These are phyloP conservation scores for Saccostrea echinata DNA, from an alignment of 1,140 invertebrate species.

Conservation along the genomic window DNA sequence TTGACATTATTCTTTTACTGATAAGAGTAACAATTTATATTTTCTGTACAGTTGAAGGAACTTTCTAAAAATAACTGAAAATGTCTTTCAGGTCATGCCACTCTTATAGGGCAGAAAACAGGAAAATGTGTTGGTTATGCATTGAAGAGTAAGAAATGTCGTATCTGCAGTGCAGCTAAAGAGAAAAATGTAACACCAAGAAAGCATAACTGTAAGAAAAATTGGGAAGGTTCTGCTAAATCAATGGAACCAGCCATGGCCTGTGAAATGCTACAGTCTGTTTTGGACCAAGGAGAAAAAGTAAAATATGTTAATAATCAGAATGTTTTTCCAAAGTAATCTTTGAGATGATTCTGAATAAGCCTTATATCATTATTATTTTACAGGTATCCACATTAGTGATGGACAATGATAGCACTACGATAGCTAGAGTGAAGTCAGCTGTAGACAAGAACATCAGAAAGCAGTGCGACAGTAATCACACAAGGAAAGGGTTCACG, in stretches of 20 bases:
- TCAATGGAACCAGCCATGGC: slow-evolving; percentile 45
- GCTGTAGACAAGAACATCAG: slow-evolving; percentile 7
- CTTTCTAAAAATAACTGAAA: too few species aligned
- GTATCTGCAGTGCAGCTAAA: slow-evolving; percentile 30
- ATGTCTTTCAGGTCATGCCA: slow-evolving; percentile 29
- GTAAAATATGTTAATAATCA: slow-evolving; percentile 4
- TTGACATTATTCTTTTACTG: not conserved
- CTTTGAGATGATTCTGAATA: not conserved
- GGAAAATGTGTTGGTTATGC: slow-evolving; percentile 28
- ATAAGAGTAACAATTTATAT: not conserved
- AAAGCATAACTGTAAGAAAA: slow-evolving; percentile 38
- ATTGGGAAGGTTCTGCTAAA: slow-evolving; percentile 30
- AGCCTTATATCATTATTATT: slow-evolving; percentile 17
- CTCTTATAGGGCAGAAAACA: slow-evolving; percentile 28
- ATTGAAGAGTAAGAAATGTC: slow-evolving; percentile 13
- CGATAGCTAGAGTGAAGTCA: slow-evolving; percentile 34
- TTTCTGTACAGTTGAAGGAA: too few species aligned
- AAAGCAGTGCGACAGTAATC: slow-evolving; percentile 17
- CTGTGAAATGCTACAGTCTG: slow-evolving; percentile 47
- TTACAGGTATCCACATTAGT: slow-evolving; percentile 26
- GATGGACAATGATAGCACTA: slow-evolving; percentile 39
- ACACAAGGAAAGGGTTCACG: slow-evolving; percentile 25
- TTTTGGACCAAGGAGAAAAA: too few species aligned
- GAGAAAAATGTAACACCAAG: slow-evolving; percentile 29
- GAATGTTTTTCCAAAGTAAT: not conserved